Evolutionary conservation across 2,113 vertebrate genomes (phyloP), one percentile per base, ranked within the genome.

Genomic region (Rissa tridactyla): DNA sequence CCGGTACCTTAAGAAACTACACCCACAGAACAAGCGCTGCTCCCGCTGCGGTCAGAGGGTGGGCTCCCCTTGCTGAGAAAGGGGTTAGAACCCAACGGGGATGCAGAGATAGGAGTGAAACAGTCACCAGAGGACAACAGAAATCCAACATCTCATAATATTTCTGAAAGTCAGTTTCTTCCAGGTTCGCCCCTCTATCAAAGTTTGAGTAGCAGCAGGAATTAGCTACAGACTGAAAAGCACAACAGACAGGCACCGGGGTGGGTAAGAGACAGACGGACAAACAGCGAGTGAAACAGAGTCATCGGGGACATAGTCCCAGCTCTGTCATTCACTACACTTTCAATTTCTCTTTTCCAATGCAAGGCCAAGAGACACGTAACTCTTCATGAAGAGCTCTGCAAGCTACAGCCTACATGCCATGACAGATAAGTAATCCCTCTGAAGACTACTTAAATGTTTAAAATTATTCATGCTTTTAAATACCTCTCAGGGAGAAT

Each of bases 391-490:
- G 25, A 89, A 72, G 51, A 75, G n/a, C 61, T 86, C 52, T 44
- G 68, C 64, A 38, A 84, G 54, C 86, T 95, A 18, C 66, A 95
- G 81, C 71, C 54, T 54, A 34, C 90, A 54, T 94, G 71, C 92
- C 91, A 83, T 90, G 87, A 54, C 70, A 76, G 25, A 46, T 71
- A 94, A 91, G 86, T 91, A 82, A 94, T 88, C 75, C 82, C 96
- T 90, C 91, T 88, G 62, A 94, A 95, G 94, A 51, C 81, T 70
- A 87, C 42, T 96, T 68, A 91, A 92, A 65, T 10, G 8, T 46
- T 79, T 64, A 30, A 71, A 51, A 27, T 81, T 40, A 90, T 90
- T 80, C 15, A 10, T 52, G 30, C 54, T 15, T 82, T 87, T 57
- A 76, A 84, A 69, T 8, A 27, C 2, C 54, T 66, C 66, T 64